Evolutionary conservation across 2,113 vertebrate species (phyloP), one percentile per base, ranked within the genome.

Genomic region (Tinamus guttatus): DNA sequence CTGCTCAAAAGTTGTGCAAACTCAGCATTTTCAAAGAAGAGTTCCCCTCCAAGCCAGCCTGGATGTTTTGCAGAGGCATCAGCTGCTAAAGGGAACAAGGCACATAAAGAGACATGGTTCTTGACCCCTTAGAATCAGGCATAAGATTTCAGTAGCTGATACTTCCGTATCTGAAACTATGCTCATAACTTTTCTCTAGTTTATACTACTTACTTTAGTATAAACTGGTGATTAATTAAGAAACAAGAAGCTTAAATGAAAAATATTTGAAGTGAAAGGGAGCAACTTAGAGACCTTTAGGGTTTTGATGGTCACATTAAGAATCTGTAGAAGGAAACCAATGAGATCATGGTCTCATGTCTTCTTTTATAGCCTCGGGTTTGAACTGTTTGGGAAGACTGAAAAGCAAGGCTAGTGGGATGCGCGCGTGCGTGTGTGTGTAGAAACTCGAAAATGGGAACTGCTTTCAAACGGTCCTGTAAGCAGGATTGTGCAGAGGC

Each of bases 1-100:
- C 38, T 81, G 51, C 52, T 92, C 69, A 38, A 7, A 85, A 81
- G 47, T 86, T 96, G 25, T 86, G 83, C 30, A 15, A 90, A 68
- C 56, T 93, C 73, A 30, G 76, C 52, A 71, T 81, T 96, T 93
- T 68, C 69, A 84, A 27, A 27, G 32, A 93, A 67, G 51, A 12
- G 15, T 2, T 79, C 11, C 17, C 36, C 62, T 86, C 81, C 56
- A 74, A 90, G 63, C 21, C 59, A 93, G 59, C 15, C 19, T 27
- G 43, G 0, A 6, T 43, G 28, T 54, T 92, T 84, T 88, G 41
- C 38, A 90, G 56, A 86, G 51, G 28, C 11, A 20, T 93, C 43
- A 81, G 77, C 73, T 64, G 62, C 41, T 58, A 71, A 84, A 73
- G 21, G 63, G 68, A 65, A 92, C 6, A 28, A 75, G 45, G 34